These are phyloP conservation scores for Ophion ellenae DNA, from an alignment of 2,888 invertebrate species.

Conservation along the genomic window DNA sequence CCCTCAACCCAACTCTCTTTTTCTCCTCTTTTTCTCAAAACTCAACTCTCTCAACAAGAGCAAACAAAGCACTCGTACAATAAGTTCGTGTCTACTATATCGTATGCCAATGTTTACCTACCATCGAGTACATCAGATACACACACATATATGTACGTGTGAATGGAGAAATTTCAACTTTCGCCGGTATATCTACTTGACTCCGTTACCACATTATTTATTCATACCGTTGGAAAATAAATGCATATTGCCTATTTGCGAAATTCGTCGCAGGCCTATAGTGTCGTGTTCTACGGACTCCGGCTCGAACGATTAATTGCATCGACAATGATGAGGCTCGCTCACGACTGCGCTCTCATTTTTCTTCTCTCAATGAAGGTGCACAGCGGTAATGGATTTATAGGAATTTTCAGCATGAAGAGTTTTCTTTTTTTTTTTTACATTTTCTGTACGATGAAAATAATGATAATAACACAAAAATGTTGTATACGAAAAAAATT, in stretches of 20 bases:
- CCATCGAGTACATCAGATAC: neutral
- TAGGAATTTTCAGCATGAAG: no score
- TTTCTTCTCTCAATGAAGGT: conserved; percentile 1
- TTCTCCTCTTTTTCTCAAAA: conserved; percentile 28
- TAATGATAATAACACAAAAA: no score
- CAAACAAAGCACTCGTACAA: conserved; percentile 46
- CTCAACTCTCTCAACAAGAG: conserved; percentile 13
- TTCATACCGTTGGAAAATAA: conserved; percentile 2
- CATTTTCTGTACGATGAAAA: no score
- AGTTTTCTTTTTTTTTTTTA: no score
- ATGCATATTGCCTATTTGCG: neutral
- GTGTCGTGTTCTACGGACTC: neutral
- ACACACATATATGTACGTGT: conserved; percentile 26
- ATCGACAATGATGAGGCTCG: conserved; percentile 14
- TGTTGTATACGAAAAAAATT: no score
- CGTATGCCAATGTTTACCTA: neutral
- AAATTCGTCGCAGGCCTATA: conserved; percentile 6
- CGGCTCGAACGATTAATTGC: conserved; percentile 53
- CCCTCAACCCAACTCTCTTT: no score
- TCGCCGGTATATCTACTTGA: conserved; percentile 35
- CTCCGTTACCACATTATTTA: conserved; percentile 35
- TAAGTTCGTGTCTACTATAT: neutral
- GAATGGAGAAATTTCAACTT: conserved; percentile 61
- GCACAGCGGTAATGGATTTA: no score
- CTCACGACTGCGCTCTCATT: conserved; percentile 10